These are phyloP conservation scores for Buathra laborator DNA, from an alignment of 2,888 invertebrate species.

Conservation along the genomic window DNA sequence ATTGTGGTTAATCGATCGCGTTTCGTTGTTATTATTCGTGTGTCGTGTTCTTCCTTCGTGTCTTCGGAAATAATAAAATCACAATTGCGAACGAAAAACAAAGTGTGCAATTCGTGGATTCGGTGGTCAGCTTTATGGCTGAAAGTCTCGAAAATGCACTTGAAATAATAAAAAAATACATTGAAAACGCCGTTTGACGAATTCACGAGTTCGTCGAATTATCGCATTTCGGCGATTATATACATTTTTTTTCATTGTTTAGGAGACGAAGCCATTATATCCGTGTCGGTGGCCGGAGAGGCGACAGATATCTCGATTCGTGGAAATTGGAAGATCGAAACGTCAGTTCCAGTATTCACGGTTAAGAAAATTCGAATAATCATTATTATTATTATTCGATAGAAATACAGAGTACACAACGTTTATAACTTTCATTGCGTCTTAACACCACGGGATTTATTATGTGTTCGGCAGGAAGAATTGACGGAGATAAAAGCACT, in stretches of 20 bases:
- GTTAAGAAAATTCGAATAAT: slow-evolving; percentile 72
- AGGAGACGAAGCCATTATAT: slow-evolving; percentile 87
- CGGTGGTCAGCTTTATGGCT: too few species aligned
- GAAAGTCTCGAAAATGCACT: too few species aligned
- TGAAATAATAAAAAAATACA: too few species aligned
- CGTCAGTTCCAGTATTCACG: slow-evolving; percentile 84
- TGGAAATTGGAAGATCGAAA: slow-evolving; percentile 83
- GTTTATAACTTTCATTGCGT: slow-evolving; percentile 2
- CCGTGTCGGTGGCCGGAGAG: slow-evolving; percentile 85
- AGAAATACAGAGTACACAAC: slow-evolving; percentile 53
- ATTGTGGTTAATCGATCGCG: too few species aligned
- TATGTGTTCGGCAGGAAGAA: slow-evolving; percentile 88
- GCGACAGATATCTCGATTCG: slow-evolving; percentile 84
- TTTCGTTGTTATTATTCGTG: too few species aligned
- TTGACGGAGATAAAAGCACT: slow-evolving; percentile 90
- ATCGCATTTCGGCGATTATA: not conserved
- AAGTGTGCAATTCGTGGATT: too few species aligned
- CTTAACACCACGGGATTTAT: not conserved
- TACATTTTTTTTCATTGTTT: slow-evolving; percentile 59
- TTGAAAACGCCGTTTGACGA: not conserved
- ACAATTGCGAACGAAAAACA: too few species aligned
- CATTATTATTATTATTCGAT: not conserved
- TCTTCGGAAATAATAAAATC: too few species aligned
- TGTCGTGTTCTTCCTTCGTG: too few species aligned
- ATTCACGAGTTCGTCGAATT: too few species aligned